Conservation (phyloP, 2,888 invertebrate species). For the Sepioteuthis lessoniana region DNA sequence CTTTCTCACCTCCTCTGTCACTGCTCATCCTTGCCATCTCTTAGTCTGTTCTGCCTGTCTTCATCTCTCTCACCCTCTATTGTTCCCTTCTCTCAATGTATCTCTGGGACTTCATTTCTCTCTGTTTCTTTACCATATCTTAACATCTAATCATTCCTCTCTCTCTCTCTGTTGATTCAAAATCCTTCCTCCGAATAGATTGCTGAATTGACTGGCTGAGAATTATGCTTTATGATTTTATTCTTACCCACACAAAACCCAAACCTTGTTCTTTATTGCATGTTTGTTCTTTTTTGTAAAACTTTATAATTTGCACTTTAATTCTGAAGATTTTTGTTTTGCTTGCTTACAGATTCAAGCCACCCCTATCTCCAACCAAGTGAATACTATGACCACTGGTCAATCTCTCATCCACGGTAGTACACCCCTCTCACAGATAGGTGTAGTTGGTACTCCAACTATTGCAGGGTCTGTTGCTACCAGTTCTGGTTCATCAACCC, state of each 20-base stretch:
- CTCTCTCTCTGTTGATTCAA: not conserved
- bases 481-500: slow-evolving; percentile 46
- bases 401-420: slow-evolving; percentile 82
- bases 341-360: slow-evolving; percentile 65
- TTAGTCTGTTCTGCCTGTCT: too few species aligned
- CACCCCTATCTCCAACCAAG: slow-evolving; percentile 58
- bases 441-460: slow-evolving; percentile 82
- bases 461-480: slow-evolving; percentile 63
- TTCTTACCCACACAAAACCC: too few species aligned
- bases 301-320: not conserved
- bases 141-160: too few species aligned
- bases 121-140: too few species aligned
- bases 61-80: too few species aligned
- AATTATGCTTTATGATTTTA: not conserved
- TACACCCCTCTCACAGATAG: slow-evolving; percentile 90
- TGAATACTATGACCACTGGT: slow-evolving; percentile 55
- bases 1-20: too few species aligned
- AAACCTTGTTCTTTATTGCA: too few species aligned
- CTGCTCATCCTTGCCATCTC: too few species aligned
- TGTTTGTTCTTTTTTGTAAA: too few species aligned
- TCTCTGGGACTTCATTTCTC: too few species aligned
- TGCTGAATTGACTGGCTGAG: not conserved
- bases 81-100: too few species aligned
- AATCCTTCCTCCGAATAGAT: not conserved
- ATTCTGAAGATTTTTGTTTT: slow-evolving; percentile 35